Evolutionary conservation across 2,797 vertebrate species (phyloP).

Genomic region (Chaunax sp.): DNA sequence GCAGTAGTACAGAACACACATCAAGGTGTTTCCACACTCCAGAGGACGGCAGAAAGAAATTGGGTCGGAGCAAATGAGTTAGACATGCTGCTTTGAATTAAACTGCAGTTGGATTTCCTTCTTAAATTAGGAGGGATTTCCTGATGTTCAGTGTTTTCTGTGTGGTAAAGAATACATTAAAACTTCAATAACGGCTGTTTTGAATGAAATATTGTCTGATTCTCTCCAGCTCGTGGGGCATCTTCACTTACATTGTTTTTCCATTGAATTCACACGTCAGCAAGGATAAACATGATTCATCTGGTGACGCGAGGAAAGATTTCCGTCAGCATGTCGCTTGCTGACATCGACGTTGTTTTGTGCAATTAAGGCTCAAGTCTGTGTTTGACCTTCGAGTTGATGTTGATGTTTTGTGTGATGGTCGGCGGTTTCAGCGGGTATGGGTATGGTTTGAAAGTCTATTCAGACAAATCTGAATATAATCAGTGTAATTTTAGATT

Average conservation of each 20-base stretch:
- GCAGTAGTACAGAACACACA: constrained; percentile 25
- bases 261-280: not conserved
- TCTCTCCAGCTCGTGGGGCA: not conserved
- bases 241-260: not conserved
- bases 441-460: no score
- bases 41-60: constrained; percentile 1
- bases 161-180: not conserved
- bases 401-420: no score
- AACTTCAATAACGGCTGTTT: constrained; percentile 1
- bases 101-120: not conserved
- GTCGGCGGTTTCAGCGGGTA: no score
- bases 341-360: no score
- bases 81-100: constrained; percentile 43
- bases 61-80: constrained; percentile 9
- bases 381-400: no score
- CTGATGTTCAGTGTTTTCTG: constrained; percentile 7
- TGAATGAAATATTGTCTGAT: not conserved
- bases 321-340: no score
- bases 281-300: not conserved
- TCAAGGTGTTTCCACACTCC: constrained; percentile 28
- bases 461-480: no score
- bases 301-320: no score
- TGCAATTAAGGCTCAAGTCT: no score
- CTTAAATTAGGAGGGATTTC: constrained; percentile 32
- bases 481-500: no score